Base-by-base conservation (phyloP, 2,797 vertebrate species). In the Alectoris magna region DNA sequence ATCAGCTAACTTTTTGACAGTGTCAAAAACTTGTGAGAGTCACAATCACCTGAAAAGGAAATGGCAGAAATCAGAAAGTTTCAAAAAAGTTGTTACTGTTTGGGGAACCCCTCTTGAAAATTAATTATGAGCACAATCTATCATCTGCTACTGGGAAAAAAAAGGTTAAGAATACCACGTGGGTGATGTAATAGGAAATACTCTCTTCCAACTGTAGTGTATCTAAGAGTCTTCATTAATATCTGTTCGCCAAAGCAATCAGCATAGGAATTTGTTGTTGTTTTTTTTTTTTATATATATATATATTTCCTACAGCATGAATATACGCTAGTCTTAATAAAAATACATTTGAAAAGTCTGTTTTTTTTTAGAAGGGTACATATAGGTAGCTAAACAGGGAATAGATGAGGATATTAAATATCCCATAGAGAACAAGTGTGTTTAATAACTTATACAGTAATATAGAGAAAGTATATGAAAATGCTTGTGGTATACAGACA, bases 401-500 rank as follows among this genome's bases (percentile, higher is more conserved):
- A 81, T 80, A 79, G 81, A 80, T 21, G 9, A 93, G 59, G 83
- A 79, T 93, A 84, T 88, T 89, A 95, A 95, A 93, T 87, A 95
- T 77, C 39, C 77, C 66, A 51, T 58, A 64, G 76, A 88, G 81
- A 76, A 96, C 88, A 94, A 93, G 18, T 71, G 24, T 62, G 89
- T 94, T 94, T 94, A 95, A 93, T 94, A 95, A 91, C 89, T 59
- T 91, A 88, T 88, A 83, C 36, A 72, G 44, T 64, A 86, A 92
- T 91, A 93, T 66, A 90, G 68, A 96, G 96, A 96, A 97, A 92
- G 49, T 95, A 63, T 96, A 95, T 95, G 97, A 94, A 96, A 96
- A 97, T 97, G 92, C 53, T 71, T 92, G 86, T 48, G 55, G 88
- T 95, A 73, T 87, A 96, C 94, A 94, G 94, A 94, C 78, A 96